Evolutionary conservation across 2,888 invertebrate genomes (phyloP), one percentile per base, ranked within the genome.

Genomic region (Volucella inflata): DNA sequence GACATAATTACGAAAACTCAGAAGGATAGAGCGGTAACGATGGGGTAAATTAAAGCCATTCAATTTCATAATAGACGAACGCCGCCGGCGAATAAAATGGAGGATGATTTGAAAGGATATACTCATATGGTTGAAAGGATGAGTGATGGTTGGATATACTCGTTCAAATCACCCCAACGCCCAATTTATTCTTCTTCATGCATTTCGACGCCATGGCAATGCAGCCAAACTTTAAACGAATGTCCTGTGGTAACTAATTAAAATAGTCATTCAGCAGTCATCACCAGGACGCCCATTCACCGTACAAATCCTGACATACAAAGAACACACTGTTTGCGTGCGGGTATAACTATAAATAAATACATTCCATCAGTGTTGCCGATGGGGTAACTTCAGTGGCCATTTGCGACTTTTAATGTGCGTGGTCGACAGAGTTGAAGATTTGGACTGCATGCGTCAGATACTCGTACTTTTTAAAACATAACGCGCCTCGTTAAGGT

Each of bases 171-270:
- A 30, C 67, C 60, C 50, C 12, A n/a, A 17, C 44, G 10, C 50
- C 38, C 17, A 57, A 12, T 50, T 46, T 16, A 55, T 40, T 59
- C 67, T 77, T 77, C 79, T 76, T 70, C 62, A 59, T 81, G 81
- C 67, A 68, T 76, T 85, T 71, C 72, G 76, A 81, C 81, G 80
- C 81, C 76, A 85, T 85, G 68, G 76, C 85, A 77, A 85, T 85
- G 85, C 80, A 77, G 81, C 85, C 76, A 81, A 76, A 85, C 81
- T 72, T 81, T 81, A 85, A 85, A 91, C 90, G 90, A 91, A 91
- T 91, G 91, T 91, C 91, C 91, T 91, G 91, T 90, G 90, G 91
- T 91, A 91, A 91, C 91, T 91, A 91, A 91, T 91, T 91, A 91
- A 91, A 91, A 91, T 90, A 91, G 91, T 91, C 91, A 91, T 91